Evolutionary conservation across 2,797 vertebrate species (phyloP).

Genomic region (Mormyrus hasselquistii): DNA sequence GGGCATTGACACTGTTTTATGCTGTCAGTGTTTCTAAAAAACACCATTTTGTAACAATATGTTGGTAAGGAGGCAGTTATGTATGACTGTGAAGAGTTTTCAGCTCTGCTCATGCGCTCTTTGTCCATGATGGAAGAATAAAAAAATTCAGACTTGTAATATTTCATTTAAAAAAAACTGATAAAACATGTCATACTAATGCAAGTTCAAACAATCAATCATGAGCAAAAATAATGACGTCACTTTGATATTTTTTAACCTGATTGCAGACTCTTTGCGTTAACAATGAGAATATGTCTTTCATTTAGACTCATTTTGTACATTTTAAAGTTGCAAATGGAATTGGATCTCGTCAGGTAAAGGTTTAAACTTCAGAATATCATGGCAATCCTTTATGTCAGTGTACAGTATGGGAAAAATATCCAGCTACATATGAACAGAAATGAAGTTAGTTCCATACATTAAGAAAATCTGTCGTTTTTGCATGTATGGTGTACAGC

Average conservation of each 20-base stretch:
- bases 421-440: background rate
- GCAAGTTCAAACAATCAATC: background rate
- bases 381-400: background rate
- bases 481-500: background rate
- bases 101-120: background rate
- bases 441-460: background rate
- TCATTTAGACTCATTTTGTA: background rate
- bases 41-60: no score
- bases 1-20: background rate
- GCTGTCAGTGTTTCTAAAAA: background rate
- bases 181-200: background rate
- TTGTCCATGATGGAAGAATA: background rate
- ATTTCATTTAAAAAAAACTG: background rate
- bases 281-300: background rate
- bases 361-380: background rate
- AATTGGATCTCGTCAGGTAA: background rate
- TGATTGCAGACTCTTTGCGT: background rate
- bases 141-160: background rate
- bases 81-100: background rate
- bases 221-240: background rate
- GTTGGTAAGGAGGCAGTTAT: background rate
- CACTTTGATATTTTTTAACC: background rate
- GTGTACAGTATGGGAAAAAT: background rate
- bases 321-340: background rate
- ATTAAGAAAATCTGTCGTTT: background rate